These are phyloP conservation scores for Bombus pyrosoma DNA, from an alignment of 1,140 invertebrate genomes.

Conservation along the genomic window DNA sequence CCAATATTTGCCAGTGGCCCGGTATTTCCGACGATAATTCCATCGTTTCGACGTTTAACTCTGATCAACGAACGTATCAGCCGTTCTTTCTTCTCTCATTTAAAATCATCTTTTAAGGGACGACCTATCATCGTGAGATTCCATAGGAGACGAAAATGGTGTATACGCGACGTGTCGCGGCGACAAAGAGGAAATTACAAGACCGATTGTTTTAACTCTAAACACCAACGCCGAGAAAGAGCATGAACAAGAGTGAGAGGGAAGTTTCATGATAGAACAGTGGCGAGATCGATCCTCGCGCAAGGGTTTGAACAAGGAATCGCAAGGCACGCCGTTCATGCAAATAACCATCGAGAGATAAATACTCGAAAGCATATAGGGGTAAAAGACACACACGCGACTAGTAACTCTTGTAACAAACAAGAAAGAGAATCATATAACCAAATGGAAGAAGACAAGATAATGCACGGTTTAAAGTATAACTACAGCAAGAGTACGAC, in stretches of 20 bases:
- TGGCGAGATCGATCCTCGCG: neutral
- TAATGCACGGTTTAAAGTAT: conserved; percentile 3
- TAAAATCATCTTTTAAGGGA: neutral
- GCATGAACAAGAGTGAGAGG: neutral
- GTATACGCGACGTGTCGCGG: neutral
- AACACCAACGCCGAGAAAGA: neutral
- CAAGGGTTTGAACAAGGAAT: conserved; percentile 33
- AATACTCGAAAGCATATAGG: conserved; percentile 33
- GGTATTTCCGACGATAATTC: conserved; percentile 8
- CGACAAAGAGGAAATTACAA: neutral
- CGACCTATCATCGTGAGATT: neutral
- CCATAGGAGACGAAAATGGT: too few relatives aligned
- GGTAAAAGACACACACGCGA: conserved; percentile 28
- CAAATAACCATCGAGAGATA: conserved; percentile 31
- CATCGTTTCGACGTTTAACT: neutral
- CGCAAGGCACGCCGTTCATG: neutral
- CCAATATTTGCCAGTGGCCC: conserved; percentile 10
- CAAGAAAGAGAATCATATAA: neutral
- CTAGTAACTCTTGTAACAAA: conserved; percentile 23
- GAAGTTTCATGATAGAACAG: neutral
- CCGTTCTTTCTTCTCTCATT: neutral
- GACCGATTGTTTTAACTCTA: neutral
- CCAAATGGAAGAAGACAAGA: neutral
- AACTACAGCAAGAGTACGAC: conserved; percentile 12
- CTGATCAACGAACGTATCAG: neutral